Evolutionary conservation across 2,888 invertebrate species (phyloP).

Genomic region (Xanthostigma xanthostigma): DNA sequence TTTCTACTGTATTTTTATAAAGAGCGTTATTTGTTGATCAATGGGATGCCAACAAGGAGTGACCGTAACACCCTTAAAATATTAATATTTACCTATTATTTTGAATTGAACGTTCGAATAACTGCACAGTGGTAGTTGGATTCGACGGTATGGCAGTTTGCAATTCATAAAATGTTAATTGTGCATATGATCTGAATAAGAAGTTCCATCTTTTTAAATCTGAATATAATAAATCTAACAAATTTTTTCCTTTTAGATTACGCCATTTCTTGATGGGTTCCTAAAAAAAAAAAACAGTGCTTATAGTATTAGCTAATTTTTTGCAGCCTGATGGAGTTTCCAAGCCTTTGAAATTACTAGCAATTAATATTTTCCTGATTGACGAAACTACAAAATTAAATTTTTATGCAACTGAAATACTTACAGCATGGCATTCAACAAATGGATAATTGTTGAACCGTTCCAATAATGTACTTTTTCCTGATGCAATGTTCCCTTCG

Average conservation of each 20-base stretch:
- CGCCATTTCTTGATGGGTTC: constrained; percentile 83
- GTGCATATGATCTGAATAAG: constrained; percentile 83
- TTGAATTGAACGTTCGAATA: constrained; percentile 79
- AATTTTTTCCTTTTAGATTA: constrained; percentile 61
- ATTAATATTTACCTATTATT: constrained; percentile 44
- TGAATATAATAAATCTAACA: constrained; percentile 74
- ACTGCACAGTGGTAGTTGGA: constrained; percentile 54
- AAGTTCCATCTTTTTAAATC: constrained; percentile 71
- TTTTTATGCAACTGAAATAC: constrained; percentile 4
- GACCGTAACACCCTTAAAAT: too few relatives aligned
- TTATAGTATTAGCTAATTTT: too few relatives aligned
- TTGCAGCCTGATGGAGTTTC: too few relatives aligned
- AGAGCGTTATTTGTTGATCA: too few relatives aligned
- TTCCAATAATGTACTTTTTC: constrained; percentile 29
- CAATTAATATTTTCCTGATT: too few relatives aligned
- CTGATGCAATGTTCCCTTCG: constrained; percentile 32
- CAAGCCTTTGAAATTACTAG: too few relatives aligned
- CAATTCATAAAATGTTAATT: constrained; percentile 73
- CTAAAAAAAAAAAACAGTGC: constrained; percentile 14
- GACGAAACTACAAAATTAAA: too few relatives aligned
- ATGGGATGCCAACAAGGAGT: too few relatives aligned
- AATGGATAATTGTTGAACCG: constrained; percentile 24
- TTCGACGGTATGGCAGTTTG: constrained; percentile 41
- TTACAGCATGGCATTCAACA: constrained; percentile 28
- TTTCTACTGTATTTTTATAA: too few relatives aligned